Conservation (phyloP, 2,888 invertebrate genomes). For the Teinopalpus imperialis region DNA sequence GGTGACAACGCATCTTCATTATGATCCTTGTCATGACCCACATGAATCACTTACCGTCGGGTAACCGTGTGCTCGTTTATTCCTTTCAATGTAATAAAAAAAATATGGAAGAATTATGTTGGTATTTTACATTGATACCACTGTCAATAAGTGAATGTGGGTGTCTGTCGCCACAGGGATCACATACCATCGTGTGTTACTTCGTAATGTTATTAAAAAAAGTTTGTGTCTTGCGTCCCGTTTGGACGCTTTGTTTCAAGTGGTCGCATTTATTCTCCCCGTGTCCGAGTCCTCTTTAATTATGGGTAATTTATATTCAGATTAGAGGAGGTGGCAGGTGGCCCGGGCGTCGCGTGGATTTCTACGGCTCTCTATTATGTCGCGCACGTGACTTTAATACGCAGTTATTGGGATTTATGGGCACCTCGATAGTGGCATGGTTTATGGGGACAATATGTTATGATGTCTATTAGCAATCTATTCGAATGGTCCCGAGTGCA, state of each 20-base stretch:
- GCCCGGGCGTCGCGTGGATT: conserved; percentile 35
- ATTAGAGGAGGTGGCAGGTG: conserved; percentile 72
- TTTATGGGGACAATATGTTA: conserved; percentile 31
- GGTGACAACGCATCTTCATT: no score
- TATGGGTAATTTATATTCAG: conserved; percentile 81
- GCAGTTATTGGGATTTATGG: conserved; percentile 46
- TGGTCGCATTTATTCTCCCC: conserved; percentile 76
- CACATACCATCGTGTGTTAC: no score
- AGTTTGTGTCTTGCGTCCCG: conserved; percentile 37
- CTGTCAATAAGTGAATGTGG: neutral
- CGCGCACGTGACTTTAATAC: conserved; percentile 58
- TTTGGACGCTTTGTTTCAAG: conserved; percentile 70
- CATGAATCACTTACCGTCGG: no score
- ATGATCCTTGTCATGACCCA: no score
- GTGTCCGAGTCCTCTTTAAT: conserved; percentile 79
- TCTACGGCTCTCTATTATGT: conserved; percentile 47
- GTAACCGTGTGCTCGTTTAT: no score
- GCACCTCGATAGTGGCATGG: conserved; percentile 32
- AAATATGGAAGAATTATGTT: no score
- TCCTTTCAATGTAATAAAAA: no score
- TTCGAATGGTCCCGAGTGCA: conserved; percentile 16
- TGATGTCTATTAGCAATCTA: conserved; percentile 24
- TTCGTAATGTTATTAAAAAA: no score
- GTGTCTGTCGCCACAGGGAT: conserved; percentile 13
- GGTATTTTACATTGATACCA: no score